Conservation (phyloP, 2,113 vertebrate species). For the Tiliqua scincoides region DNA sequence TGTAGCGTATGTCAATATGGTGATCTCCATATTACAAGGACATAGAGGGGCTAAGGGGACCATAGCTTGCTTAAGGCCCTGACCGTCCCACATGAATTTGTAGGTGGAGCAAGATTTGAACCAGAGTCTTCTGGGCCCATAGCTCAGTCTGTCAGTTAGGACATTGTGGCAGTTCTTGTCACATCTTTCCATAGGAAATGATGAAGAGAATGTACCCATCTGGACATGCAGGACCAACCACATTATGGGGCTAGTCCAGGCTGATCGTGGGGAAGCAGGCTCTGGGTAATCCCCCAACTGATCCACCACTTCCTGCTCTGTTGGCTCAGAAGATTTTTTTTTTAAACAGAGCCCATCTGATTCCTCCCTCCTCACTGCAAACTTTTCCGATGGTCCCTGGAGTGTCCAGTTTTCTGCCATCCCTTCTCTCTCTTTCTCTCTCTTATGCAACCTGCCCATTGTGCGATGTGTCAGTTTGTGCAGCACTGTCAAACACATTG, state of each 20-base stretch:
- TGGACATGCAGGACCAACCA: neutral
- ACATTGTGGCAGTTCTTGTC: no score
- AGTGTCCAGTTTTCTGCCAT: neutral
- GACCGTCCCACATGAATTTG: no score
- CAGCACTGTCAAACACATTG: constrained; percentile 59
- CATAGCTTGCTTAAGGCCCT: no score
- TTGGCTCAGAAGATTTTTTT: no score
- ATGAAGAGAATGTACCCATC: neutral
- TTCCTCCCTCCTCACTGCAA: neutral
- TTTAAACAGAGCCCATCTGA: neutral
- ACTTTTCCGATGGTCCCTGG: constrained; percentile 68
- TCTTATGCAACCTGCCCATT: constrained; percentile 62
- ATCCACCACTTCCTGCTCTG: neutral
- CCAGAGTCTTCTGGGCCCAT: no score
- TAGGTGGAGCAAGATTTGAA: no score
- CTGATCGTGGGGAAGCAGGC: neutral
- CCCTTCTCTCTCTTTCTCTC: neutral
- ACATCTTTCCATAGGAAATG: neutral
- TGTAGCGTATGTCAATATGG: no score
- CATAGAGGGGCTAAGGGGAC: no score
- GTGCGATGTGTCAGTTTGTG: constrained; percentile 74
- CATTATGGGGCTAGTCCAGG: no score
- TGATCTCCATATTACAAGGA: no score
- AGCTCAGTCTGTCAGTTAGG: no score
- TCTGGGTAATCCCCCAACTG: neutral